Evolutionary conservation across 2,113 vertebrate species (phyloP), one percentile per base, ranked within the genome.

Genomic region (Myodes glareolus): DNA sequence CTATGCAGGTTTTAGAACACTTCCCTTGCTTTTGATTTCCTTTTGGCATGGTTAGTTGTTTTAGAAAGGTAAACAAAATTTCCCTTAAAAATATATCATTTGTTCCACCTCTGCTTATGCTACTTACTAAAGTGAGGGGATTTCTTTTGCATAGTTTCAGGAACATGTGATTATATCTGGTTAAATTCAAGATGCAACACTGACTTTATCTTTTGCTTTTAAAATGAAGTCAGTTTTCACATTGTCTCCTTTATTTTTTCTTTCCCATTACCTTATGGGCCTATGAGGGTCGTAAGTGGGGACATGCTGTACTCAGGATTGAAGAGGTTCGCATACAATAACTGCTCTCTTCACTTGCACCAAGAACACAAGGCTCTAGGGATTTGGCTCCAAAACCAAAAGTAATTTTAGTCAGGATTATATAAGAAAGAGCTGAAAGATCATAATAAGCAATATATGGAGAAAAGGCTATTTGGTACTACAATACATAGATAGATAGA

Each of bases 361-460:
- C 65, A 94, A 80, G 87, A 96, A 94, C 94, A 94, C n/a, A 93
- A 67, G 96, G 90, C 92, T 90, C 70, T 10, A 78, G 94, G 95
- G 95, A 97, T 86, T 77, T 92, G 58, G 39, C 75, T 95, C 10
- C 27, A 52, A 80, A 97, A 90, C 68, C 84, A 70, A 88, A 95
- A 88, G 50, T n/a, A 93, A 92, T 85, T 95, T 70, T 68, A 91
- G 65, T 47, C 85, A 88, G 25, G 36, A 94, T 81, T 94, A n/a
- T 88, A 68, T 90, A 90, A 95, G 42, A 17, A 77, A 84, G 31
- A 52, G 27, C 29, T 11, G 14, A 91, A 96, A 58, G 42, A 88
- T 84, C 42, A 0, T 52, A 88, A 92, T 0, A 93, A 58, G 65
- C 31, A 95, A 81, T 72, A 90, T 94, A 76, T 61, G 39, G 33